Evolutionary conservation across 2,113 vertebrate species (phyloP).

Genomic region (Vulpes lagopus): DNA sequence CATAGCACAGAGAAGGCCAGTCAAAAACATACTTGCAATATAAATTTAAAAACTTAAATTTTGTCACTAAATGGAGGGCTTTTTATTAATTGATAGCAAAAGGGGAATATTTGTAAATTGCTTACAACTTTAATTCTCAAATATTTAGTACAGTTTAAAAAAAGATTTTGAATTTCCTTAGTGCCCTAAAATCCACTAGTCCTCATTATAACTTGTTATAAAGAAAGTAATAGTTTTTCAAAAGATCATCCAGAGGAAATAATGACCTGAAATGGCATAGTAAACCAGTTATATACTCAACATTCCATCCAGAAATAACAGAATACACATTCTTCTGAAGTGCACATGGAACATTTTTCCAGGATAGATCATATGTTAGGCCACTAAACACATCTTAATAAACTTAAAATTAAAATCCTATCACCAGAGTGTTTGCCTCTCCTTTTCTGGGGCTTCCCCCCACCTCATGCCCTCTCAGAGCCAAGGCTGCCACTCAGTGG

Average conservation of each 20-base stretch:
- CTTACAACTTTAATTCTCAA: not conserved
- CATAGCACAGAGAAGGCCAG: not conserved
- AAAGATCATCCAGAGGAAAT: not conserved
- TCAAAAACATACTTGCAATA: not conserved
- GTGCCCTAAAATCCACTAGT: not conserved
- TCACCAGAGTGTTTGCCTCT: slow-evolving; percentile 75
- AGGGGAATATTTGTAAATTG: not conserved
- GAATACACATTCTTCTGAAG: not conserved
- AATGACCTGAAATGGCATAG: not conserved
- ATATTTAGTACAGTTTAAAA: not conserved
- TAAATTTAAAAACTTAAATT: not conserved
- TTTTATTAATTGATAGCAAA: slow-evolving; percentile 25
- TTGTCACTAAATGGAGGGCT: not conserved
- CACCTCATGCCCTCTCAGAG: not conserved
- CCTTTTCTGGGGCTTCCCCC: slow-evolving; percentile 67
- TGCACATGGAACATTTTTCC: not conserved
- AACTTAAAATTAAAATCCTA: not conserved
- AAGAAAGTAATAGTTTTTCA: not conserved
- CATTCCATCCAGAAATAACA: not conserved
- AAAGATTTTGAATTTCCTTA: not conserved
- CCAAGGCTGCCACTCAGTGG: slow-evolving; percentile 63
- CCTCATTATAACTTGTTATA: not conserved
- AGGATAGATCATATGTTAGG: not conserved
- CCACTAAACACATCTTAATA: not conserved
- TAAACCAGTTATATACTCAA: not conserved